Evolutionary conservation across 1,140 invertebrate species (phyloP).

Genomic region (Spodoptera litura): DNA sequence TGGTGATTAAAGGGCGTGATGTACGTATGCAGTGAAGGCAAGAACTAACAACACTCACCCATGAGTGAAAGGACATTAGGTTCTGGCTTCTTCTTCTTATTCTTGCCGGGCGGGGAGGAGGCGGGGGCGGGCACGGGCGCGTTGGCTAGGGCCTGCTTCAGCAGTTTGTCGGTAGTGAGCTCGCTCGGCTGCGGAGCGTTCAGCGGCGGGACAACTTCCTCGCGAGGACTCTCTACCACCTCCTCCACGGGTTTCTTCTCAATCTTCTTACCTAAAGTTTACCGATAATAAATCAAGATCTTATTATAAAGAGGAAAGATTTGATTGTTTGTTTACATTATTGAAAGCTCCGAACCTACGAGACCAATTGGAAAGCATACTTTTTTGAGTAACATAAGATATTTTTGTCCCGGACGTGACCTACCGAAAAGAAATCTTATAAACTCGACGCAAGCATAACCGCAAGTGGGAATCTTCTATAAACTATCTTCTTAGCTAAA

Average conservation of each 20-base stretch:
- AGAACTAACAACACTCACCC: constrained; percentile 58
- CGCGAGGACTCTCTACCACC: constrained; percentile 47
- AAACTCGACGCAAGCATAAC: background rate
- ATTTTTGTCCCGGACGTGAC: too few species aligned
- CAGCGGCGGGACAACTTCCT: constrained; percentile 75
- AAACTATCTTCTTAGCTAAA: background rate
- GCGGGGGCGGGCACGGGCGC: constrained; percentile 51
- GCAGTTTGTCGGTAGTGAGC: constrained; percentile 82
- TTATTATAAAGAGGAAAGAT: too few species aligned
- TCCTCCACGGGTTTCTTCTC: constrained; percentile 70
- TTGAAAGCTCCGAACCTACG: too few species aligned
- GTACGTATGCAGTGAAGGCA: background rate
- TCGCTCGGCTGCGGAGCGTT: constrained; percentile 80
- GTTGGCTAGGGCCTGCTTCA: constrained; percentile 69
- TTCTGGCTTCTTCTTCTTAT: constrained; percentile 83
- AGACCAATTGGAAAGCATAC: too few species aligned
- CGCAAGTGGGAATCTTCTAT: background rate
- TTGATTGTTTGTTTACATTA: too few species aligned
- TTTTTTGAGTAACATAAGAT: too few species aligned
- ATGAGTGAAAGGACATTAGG: constrained; percentile 82
- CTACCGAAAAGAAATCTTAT: too few species aligned
- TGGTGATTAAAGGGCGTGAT: too few species aligned
- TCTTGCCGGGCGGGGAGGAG: constrained; percentile 71
- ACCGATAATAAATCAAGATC: too few species aligned
- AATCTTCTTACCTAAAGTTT: constrained; percentile 63